These are phyloP conservation scores for Sebastolobus altivelis DNA, from an alignment of 2,797 vertebrate genomes.

Conservation along the genomic window DNA sequence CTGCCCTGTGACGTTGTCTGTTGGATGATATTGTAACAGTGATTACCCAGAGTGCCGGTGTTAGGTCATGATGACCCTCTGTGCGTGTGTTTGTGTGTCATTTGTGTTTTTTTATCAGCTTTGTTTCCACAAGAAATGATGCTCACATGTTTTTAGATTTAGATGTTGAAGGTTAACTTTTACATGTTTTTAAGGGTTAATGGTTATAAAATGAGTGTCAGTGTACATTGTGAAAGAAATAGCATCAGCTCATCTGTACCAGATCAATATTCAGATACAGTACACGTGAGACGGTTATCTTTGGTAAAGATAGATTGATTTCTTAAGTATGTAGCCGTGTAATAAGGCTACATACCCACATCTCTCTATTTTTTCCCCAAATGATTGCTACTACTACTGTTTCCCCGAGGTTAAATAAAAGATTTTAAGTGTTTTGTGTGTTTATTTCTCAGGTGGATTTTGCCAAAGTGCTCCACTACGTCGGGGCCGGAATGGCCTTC, in stretches of 20 bases:
- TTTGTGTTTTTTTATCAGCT: neutral
- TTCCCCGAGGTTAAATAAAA: too few relatives aligned
- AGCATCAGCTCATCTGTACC: neutral
- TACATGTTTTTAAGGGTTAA: neutral
- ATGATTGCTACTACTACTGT: neutral
- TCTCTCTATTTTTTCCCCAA: neutral
- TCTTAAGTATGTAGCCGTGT: too few relatives aligned
- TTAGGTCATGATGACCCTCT: slow-evolving; percentile 8
- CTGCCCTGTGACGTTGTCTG: neutral
- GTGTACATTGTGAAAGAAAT: neutral
- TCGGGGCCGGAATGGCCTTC: slow-evolving; percentile 91
- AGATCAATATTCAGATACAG: too few relatives aligned
- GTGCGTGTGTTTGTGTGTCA: neutral
- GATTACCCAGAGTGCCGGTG: slow-evolving; percentile 11
- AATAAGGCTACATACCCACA: too few relatives aligned
- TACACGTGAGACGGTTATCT: too few relatives aligned
- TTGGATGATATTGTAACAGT: neutral
- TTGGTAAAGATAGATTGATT: too few relatives aligned
- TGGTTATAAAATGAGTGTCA: neutral
- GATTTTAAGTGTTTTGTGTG: neutral
- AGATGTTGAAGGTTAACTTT: neutral
- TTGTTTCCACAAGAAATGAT: neutral
- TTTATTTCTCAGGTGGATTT: slow-evolving; percentile 87
- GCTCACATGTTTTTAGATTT: neutral
- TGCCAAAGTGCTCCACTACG: slow-evolving; percentile 91